Conservation (phyloP, 1,140 invertebrate genomes). For the Papilio aristodemus region DNA sequence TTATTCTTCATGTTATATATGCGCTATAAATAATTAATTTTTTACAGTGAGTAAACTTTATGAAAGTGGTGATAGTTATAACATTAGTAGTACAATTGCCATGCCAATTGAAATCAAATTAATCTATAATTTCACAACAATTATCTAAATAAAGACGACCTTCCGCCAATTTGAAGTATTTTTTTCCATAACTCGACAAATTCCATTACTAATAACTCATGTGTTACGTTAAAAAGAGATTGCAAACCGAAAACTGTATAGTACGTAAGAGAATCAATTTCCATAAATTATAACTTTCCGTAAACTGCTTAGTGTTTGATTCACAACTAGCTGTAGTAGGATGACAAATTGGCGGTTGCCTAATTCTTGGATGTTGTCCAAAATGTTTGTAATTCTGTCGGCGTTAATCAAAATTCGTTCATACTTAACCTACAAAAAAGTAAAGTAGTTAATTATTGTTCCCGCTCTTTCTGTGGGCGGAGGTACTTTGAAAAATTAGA, state of each 20-base stretch:
- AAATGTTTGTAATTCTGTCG: conserved; percentile 2
- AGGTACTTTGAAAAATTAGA: neutral
- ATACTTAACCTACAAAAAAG: neutral
- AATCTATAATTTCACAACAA: no score
- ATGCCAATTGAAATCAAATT: no score
- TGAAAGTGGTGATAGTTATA: no score
- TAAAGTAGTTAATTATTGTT: neutral
- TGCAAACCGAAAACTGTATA: neutral
- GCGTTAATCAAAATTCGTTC: conserved; percentile 15
- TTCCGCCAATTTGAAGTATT: neutral
- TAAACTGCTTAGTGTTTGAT: neutral
- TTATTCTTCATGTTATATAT: no score
- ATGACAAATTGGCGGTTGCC: conserved; percentile 16
- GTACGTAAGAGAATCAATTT: neutral
- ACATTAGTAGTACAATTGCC: no score
- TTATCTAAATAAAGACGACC: neutral
- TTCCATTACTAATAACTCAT: conserved; percentile 1
- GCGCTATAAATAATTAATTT: no score
- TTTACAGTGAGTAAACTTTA: no score
- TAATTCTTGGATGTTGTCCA: conserved; percentile 15
- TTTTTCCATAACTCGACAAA: neutral
- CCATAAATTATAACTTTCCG: neutral
- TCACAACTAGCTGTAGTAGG: neutral
- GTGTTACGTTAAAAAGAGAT: neutral
- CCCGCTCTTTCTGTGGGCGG: neutral